These are phyloP conservation scores for Agrilus biguttatus DNA, from an alignment of 2,888 invertebrate species.

Conservation along the genomic window DNA sequence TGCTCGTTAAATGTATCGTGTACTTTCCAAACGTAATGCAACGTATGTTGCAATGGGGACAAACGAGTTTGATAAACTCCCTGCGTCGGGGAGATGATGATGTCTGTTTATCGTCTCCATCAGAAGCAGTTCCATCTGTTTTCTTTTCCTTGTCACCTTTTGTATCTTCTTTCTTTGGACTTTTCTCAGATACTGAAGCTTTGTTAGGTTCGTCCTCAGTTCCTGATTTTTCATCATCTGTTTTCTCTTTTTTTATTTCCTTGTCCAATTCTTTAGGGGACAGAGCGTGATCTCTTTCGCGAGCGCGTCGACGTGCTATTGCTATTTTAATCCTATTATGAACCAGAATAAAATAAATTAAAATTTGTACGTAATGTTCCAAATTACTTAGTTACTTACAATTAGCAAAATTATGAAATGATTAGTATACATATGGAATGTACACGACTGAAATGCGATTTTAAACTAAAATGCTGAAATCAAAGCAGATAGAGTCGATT, in stretches of 20 bases:
- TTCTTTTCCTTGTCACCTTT: slow-evolving; percentile 13
- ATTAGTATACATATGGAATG: too few relatives aligned
- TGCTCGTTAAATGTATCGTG: slow-evolving; percentile 55
- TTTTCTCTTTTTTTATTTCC: slow-evolving; percentile 18
- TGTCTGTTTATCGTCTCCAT: slow-evolving; percentile 35
- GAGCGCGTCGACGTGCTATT: slow-evolving; percentile 15
- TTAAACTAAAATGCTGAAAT: too few relatives aligned
- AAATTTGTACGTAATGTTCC: too few relatives aligned
- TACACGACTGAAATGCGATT: too few relatives aligned
- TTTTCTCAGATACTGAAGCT: slow-evolving; percentile 19
- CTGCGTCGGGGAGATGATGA: slow-evolving; percentile 17
- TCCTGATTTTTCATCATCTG: slow-evolving; percentile 21
- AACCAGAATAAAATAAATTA: too few relatives aligned
- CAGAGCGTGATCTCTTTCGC: slow-evolving; percentile 21
- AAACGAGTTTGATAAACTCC: slow-evolving; percentile 53
- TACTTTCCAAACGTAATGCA: slow-evolving; percentile 65
- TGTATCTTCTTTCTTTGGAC: slow-evolving; percentile 22
- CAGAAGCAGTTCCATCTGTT: slow-evolving; percentile 34
- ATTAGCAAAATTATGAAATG: too few relatives aligned
- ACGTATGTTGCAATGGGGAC: slow-evolving; percentile 64
- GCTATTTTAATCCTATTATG: slow-evolving; percentile 12
- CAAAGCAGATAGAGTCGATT: too few relatives aligned
- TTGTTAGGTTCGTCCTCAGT: slow-evolving; percentile 19
- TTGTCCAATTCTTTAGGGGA: slow-evolving; percentile 27
- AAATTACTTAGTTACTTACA: too few relatives aligned